These are phyloP conservation scores for Hydrozoanthus tunicans DNA, from an alignment of 64 coral and sea anemone species.

Conservation along the genomic window DNA sequence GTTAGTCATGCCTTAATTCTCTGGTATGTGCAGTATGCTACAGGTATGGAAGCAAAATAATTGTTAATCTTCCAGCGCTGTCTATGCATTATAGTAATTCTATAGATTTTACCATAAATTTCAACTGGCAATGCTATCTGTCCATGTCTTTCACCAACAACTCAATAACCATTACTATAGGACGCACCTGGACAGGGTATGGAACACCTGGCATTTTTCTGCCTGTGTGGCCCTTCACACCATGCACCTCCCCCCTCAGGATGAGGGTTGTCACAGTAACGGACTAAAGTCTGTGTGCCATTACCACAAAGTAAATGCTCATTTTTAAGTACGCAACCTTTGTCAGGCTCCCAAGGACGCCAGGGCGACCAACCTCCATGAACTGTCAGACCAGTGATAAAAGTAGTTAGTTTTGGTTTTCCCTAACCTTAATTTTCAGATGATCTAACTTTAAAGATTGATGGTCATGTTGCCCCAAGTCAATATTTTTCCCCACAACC, in stretches of 20 bases:
- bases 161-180: not conserved
- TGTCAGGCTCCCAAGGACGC: slow-evolving; percentile 34
- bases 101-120: too few relatives aligned
- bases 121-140: too few relatives aligned
- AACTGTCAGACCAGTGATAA: slow-evolving; percentile 2
- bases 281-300: slow-evolving; percentile 6
- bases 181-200: slow-evolving; percentile 18
- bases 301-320: slow-evolving; percentile 21
- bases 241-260: slow-evolving; percentile 6
- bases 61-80: too few relatives aligned
- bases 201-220: slow-evolving; percentile 21
- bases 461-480: too few relatives aligned
- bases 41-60: too few relatives aligned
- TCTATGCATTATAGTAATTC: too few relatives aligned
- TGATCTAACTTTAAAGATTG: too few relatives aligned
- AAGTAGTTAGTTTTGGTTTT: not conserved
- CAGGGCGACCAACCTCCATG: slow-evolving; percentile 48
- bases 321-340: slow-evolving; percentile 11
- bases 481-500: too few relatives aligned
- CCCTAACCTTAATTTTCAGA: too few relatives aligned
- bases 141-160: not conserved
- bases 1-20: too few relatives aligned
- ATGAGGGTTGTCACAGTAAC: slow-evolving; percentile 33
- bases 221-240: slow-evolving; percentile 16
- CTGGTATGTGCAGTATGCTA: too few relatives aligned